phyloP scores from a whole-genome alignment of 2,888 invertebrate species.

The Pegoplata infirma region DNA sequence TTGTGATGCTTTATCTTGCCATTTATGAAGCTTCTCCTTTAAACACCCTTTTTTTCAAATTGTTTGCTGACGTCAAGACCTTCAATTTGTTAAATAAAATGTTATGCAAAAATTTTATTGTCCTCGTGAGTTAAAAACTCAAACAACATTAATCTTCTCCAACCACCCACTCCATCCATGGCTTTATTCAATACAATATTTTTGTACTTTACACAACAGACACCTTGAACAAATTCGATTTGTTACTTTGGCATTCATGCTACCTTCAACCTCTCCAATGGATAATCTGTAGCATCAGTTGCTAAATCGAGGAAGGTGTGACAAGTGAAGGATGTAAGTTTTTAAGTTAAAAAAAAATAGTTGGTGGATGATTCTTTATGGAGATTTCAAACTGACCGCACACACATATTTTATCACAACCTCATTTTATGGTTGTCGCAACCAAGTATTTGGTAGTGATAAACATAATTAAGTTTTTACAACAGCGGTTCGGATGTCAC shows the following conservation, averaged over 20 bases:
- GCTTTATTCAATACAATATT: not conserved
- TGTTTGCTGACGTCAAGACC: conserved; percentile 37
- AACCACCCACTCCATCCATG: not conserved
- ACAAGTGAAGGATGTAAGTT: too few species aligned
- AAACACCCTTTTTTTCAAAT: too few species aligned
- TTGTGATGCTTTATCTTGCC: too few species aligned
- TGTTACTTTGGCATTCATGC: not conserved
- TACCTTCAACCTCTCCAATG: not conserved
- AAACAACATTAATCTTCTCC: conserved; percentile 25
- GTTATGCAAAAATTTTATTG: conserved; percentile 22
- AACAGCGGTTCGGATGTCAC: too few species aligned
- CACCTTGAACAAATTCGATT: conserved; percentile 37
- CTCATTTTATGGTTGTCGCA: too few species aligned
- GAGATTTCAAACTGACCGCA: too few species aligned
- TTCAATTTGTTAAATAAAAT: conserved; percentile 22
- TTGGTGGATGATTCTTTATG: too few species aligned
- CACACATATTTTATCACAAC: too few species aligned
- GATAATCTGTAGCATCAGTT: conserved; percentile 29
- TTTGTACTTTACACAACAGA: not conserved
- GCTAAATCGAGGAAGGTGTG: conserved; percentile 5
- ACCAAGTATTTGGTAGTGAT: too few species aligned
- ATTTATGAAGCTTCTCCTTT: too few species aligned
- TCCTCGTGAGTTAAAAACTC: not conserved
- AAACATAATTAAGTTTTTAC: too few species aligned
- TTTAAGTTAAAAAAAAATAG: too few species aligned